Base-by-base conservation (phyloP, 2,797 vertebrate genomes). In the Myotis vivesi region DNA sequence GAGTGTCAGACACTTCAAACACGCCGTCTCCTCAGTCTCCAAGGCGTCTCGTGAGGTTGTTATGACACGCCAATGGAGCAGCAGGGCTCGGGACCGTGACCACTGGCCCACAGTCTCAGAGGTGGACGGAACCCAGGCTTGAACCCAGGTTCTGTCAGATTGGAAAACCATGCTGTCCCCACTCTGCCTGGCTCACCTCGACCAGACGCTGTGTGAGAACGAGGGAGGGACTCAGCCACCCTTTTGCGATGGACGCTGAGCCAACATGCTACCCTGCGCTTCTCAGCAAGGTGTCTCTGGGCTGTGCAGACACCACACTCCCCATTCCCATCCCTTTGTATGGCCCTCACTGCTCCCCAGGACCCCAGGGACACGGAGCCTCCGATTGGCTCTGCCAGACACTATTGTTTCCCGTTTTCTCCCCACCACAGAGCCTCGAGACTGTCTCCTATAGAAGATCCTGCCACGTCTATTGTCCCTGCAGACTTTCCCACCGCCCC, bases 401-500 rank as follows among this genome's bases (percentile, higher is more conserved):
- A 59, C 72, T 79, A 97, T 96, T 97, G 97, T 97, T 92, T 82
- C 46, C 79, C 51, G 33, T 62, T 86, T 92, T 94, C 96, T 95
- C 89, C 87, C 82, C 88, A 68, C 91, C 38, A 93, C 93, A 57
- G 94, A 57, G 94, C 44, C 94, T 79, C 71, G 87, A 85, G 95
- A 89, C 97, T 73, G 95, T 89, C 95, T 90, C 96, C 84, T 95
- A 22, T 75, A 82, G 97, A 97, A 80, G 95, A 90, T 68, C 89
- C 88, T 83, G 92, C 94, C 89, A 19, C 64, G 73, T 79, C 97
- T 95, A 96, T 97, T 97, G 97, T 97, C 95, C 94, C 91, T 3
- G 92, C 95, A 95, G 97, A 97, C 95, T 96, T 97, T 97, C 97
- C 97, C 97, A 97, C 97, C 97, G 87, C 81, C 95, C 92, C 80